A percentile compares a stretch with the other conserved stretches of the same genome.
Conservation (phyloP, 2,888 invertebrate genomes). For the Tinea semifulvella region DNA sequence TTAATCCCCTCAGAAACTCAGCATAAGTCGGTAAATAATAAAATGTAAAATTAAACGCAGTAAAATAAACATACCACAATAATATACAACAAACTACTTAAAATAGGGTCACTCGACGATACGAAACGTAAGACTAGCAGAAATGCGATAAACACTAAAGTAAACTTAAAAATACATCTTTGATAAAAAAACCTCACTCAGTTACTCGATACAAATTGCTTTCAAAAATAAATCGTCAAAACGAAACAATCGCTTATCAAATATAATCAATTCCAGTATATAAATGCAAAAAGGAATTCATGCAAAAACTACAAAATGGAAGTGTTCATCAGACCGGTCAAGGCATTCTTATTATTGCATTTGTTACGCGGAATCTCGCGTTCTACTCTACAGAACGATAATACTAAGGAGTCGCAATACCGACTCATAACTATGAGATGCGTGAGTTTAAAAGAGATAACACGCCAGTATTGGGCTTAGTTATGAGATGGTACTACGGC, state of each 20-base stretch:
- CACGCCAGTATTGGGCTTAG: too few species aligned
- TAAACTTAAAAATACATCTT: constrained; percentile 64
- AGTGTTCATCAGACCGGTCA: constrained; percentile 28
- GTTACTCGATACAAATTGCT: constrained; percentile 26
- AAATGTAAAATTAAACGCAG: constrained; percentile 28
- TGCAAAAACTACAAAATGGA: constrained; percentile 26
- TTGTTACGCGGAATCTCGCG: background rate
- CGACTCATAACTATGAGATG: too few species aligned
- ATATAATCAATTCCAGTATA: constrained; percentile 49
- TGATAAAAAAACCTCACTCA: constrained; percentile 63
- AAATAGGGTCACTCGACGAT: constrained; percentile 46
- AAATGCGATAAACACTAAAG: constrained; percentile 63
- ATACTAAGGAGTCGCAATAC: background rate
- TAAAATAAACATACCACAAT: constrained; percentile 29
- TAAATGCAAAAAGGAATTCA: constrained; percentile 45
- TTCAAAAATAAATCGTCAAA: constrained; percentile 46
- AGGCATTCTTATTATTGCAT: constrained; percentile 11
- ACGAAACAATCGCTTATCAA: constrained; percentile 23
- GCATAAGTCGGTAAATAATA: constrained; percentile 29
- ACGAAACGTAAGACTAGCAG: constrained; percentile 64
- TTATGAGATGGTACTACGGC: too few species aligned
- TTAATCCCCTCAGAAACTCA: too few species aligned
- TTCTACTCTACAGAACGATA: constrained; percentile 4
- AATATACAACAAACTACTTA: constrained; percentile 57
- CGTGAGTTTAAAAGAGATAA: too few species aligned